Conservation (phyloP, 1,140 invertebrate genomes). For the Zaprionus lachaisei region DNA sequence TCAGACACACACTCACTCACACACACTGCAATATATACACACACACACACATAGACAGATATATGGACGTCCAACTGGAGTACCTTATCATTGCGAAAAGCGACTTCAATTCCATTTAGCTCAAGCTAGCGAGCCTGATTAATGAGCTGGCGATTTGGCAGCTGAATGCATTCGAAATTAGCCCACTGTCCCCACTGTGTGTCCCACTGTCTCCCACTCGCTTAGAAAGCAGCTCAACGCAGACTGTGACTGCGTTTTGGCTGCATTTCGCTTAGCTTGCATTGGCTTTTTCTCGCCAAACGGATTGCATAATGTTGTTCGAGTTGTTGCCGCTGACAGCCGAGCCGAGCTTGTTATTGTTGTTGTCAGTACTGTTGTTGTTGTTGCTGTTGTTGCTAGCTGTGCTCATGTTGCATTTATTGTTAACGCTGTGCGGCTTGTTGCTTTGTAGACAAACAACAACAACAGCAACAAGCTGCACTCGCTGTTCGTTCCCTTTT, state of each 20-base stretch:
- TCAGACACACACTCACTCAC: not conserved
- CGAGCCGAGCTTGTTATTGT: conserved; percentile 36
- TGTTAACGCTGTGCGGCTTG: conserved; percentile 71
- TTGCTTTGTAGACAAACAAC: conserved; percentile 57
- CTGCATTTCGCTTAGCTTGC: conserved; percentile 40
- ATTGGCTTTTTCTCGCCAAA: conserved; percentile 34
- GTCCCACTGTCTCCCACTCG: conserved; percentile 24
- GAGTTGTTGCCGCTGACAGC: conserved; percentile 68
- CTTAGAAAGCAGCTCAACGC: conserved; percentile 68
- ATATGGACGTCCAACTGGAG: conserved; percentile 13
- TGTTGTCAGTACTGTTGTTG: conserved; percentile 39
- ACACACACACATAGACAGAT: not conserved
- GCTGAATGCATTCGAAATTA: conserved; percentile 78
- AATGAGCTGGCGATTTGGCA: conserved; percentile 70
- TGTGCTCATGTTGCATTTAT: conserved; percentile 77
- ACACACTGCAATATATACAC: not conserved
- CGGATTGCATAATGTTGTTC: conserved; percentile 65
- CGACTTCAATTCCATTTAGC: conserved; percentile 37
- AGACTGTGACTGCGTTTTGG: not conserved
- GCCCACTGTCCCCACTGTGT: conserved; percentile 45
- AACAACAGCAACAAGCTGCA: conserved; percentile 38
- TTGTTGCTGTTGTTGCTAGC: conserved; percentile 43
- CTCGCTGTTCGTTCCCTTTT: conserved; percentile 59
- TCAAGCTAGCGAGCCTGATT: conserved; percentile 55
- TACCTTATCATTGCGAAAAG: conserved; percentile 74